Evolutionary conservation across 1,140 invertebrate genomes (phyloP).

Genomic region (Dreissena rostriformis): DNA sequence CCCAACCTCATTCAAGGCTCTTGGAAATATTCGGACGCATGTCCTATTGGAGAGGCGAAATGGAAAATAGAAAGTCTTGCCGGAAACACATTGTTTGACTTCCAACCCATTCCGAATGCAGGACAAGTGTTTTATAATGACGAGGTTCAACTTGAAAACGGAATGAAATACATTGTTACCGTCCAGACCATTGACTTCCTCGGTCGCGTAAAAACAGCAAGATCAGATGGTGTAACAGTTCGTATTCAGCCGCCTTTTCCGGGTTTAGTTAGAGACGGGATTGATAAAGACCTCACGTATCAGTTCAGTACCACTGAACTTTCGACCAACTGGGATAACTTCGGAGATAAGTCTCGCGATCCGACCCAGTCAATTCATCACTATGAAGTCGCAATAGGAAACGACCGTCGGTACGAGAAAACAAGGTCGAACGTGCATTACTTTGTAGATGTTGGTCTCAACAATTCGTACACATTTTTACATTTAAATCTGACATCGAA

Average conservation of each 20-base stretch:
- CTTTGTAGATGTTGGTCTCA: conserved; percentile 46
- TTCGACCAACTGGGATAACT: conserved; percentile 40
- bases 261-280: conserved; percentile 29
- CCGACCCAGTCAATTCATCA: conserved; percentile 29
- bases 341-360: conserved; percentile 37
- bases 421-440: conserved; percentile 42
- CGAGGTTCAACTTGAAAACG: conserved; percentile 37
- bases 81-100: conserved; percentile 25
- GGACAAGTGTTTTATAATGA: conserved; percentile 30
- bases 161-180: conserved; percentile 36
- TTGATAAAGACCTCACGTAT: conserved; percentile 24
- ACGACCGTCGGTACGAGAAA: conserved; percentile 34
- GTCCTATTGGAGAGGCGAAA: conserved; percentile 16
- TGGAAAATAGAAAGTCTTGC: conserved; percentile 31
- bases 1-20: conserved; percentile 27
- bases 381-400: conserved; percentile 40
- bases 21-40: conserved; percentile 39
- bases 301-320: conserved; percentile 36
- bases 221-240: conserved; percentile 29
- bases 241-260: conserved; percentile 40
- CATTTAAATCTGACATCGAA: conserved; percentile 37
- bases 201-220: conserved; percentile 9
- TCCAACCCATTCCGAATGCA: conserved; percentile 3
- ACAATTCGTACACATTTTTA: conserved; percentile 41
- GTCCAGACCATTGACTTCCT: conserved; percentile 31